Percentiles rank a stretch among this genome's conserved stretches.
Evolutionary conservation across 2,888 invertebrate genomes (phyloP).

Genomic region (Heliconius sara): DNA sequence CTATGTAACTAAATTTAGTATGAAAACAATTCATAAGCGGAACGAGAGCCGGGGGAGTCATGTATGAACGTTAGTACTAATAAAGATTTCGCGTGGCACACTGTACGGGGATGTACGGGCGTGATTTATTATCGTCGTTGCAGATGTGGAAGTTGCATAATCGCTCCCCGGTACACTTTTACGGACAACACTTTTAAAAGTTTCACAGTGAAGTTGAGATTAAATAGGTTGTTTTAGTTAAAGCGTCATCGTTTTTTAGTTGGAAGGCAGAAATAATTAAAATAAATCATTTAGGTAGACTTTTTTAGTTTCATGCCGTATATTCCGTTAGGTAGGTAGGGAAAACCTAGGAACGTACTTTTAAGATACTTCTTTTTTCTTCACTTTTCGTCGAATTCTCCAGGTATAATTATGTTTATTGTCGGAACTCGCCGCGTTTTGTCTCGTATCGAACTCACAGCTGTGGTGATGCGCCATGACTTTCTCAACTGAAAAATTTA

Average conservation of each 20-base stretch:
- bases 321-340: too few relatives aligned
- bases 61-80: slow-evolving; percentile 52
- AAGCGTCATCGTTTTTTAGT: background rate
- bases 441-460: too few relatives aligned
- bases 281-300: background rate
- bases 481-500: too few relatives aligned
- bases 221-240: slow-evolving; percentile 2
- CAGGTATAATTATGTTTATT: too few relatives aligned
- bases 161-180: slow-evolving; percentile 39
- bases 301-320: too few relatives aligned
- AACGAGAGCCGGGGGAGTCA: slow-evolving; percentile 52
- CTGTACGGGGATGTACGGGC: slow-evolving; percentile 14
- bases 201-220: slow-evolving; percentile 22
- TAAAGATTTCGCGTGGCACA: slow-evolving; percentile 50
- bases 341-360: too few relatives aligned
- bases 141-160: slow-evolving; percentile 39
- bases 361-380: too few relatives aligned
- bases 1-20: slow-evolving; percentile 43
- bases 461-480: too few relatives aligned
- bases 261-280: background rate
- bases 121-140: slow-evolving; percentile 35
- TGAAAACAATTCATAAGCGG: slow-evolving; percentile 50
- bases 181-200: slow-evolving; percentile 22
- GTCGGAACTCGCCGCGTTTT: too few relatives aligned
- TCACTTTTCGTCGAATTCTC: too few relatives aligned